Percentiles rank a stretch among this genome's conserved stretches.
Conservation (phyloP, 2,113 vertebrate species). For the Thunnus maccoyii region DNA sequence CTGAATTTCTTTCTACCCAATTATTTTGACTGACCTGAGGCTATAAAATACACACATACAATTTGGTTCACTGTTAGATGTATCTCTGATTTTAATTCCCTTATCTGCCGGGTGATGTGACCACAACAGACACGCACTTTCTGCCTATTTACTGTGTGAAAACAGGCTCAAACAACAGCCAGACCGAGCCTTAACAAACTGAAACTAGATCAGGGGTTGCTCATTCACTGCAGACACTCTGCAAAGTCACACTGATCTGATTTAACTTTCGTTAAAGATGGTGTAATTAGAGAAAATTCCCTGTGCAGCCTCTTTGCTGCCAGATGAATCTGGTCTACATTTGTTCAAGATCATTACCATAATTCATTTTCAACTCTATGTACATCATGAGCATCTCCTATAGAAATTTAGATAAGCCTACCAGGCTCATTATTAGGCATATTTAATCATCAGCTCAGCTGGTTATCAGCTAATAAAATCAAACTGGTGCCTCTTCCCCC, state of each 20-base stretch:
- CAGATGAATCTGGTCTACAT: conserved; percentile 18
- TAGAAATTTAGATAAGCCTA: conserved; percentile 35
- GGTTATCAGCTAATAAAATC: conserved; percentile 40
- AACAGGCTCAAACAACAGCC: neutral
- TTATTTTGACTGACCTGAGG: conserved; percentile 48
- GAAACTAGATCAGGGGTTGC: neutral
- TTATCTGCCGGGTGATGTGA: neutral
- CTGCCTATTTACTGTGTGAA: conserved; percentile 29
- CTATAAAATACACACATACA: conserved; percentile 7
- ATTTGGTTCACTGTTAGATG: neutral
- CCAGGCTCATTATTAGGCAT: conserved; percentile 3
- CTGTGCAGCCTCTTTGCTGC: neutral
- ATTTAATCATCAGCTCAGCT: neutral
- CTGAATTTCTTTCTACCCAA: conserved; percentile 43
- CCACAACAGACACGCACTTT: neutral
- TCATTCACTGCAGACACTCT: neutral
- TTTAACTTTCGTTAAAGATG: conserved; percentile 17
- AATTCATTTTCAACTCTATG: conserved; percentile 13
- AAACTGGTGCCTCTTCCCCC: conserved; percentile 3
- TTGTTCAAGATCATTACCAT: neutral
- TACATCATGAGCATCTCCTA: conserved; percentile 19
- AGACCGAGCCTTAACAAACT: neutral
- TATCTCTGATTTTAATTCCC: conserved; percentile 4
- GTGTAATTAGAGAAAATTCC: neutral
- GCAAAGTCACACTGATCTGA: conserved; percentile 1